Evolutionary conservation across 2,888 invertebrate genomes (phyloP).

Genomic region (Aplocera efformata): DNA sequence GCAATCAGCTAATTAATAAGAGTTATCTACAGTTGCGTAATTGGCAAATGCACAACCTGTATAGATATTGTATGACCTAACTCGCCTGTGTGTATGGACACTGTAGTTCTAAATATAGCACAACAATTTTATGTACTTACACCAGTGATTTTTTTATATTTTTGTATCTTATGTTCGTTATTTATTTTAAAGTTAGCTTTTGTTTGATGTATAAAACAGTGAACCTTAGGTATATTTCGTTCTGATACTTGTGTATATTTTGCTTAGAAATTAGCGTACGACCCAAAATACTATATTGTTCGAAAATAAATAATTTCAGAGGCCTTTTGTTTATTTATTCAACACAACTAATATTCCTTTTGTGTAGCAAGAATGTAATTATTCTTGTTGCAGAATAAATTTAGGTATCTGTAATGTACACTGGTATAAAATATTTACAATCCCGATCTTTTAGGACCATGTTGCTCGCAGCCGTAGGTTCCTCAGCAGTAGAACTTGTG

Average conservation of each 20-base stretch:
- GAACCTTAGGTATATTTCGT: slow-evolving; percentile 35
- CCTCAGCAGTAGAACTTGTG: too few relatives aligned
- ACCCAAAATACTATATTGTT: slow-evolving; percentile 50
- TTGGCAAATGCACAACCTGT: too few relatives aligned
- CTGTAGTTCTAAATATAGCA: slow-evolving; percentile 14
- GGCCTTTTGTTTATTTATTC: slow-evolving; percentile 3
- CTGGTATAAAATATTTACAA: too few relatives aligned
- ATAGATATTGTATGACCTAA: too few relatives aligned
- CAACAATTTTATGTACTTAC: slow-evolving; percentile 24
- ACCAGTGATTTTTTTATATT: slow-evolving; percentile 11
- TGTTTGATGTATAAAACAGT: slow-evolving; percentile 32
- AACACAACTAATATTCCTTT: not conserved
- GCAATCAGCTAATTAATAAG: too few relatives aligned
- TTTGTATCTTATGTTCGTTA: slow-evolving; percentile 26
- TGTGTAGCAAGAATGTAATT: too few relatives aligned
- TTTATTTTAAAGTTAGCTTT: slow-evolving; percentile 8
- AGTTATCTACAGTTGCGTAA: too few relatives aligned
- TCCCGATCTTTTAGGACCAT: too few relatives aligned
- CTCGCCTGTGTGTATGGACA: not conserved
- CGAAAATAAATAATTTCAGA: slow-evolving; percentile 57
- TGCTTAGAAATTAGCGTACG: slow-evolving; percentile 48
- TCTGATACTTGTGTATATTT: slow-evolving; percentile 52
- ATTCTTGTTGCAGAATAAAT: too few relatives aligned
- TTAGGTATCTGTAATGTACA: too few relatives aligned
- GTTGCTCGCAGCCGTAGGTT: too few relatives aligned